Base-by-base conservation (phyloP, 1,140 invertebrate genomes). In the Drosophila guanche region DNA sequence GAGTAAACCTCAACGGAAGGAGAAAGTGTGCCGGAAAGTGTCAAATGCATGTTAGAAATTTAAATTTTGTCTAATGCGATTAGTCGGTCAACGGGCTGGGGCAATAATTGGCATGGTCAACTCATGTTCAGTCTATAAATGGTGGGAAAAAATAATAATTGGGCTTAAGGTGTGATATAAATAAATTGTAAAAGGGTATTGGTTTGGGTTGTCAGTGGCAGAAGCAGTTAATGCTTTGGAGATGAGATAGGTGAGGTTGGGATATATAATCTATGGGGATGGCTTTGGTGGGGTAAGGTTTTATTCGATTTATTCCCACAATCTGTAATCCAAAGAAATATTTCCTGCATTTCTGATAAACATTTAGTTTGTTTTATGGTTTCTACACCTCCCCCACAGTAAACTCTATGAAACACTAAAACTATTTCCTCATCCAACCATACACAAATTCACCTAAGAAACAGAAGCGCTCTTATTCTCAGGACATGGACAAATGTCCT, bases 31-130 rank as follows among this genome's bases (percentile, higher is more conserved):
- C 33, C 33, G 37, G 16, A 41, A 62, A 23, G 25, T 85, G 80
- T 86, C 80, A 85, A 74, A 56, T 60, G 81, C 80, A 85, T 43
- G 54, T 53, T 5, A 14, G 6, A 29, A n/a, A 27, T 52, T 16
- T 10, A 45, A 14, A 41, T 33, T 62, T 56, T 20, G 1, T n/a
- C 4, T 20, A 61, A 81, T 68, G 59, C 55, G 81, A 86, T 86
- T 86, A 78, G 12, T 50, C 55, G 62, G 77, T 71, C 77, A 86
- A 77, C 63, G 61, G 74, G 54, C 52, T 62, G 14, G 29, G 33
- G 1, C 8, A 2, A 41, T 63, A 40, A 33, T 47, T 29, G 16
- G 5, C 22, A 25, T 46, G 56, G 69, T 27, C 50, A 55, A 56
- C 29, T 20, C 10, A 14, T 33, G 43, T 25, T 25, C 27, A 5